Base-by-base conservation (phyloP, 35 echinoderm and acorn worm species). In the Patiria miniata region DNA sequence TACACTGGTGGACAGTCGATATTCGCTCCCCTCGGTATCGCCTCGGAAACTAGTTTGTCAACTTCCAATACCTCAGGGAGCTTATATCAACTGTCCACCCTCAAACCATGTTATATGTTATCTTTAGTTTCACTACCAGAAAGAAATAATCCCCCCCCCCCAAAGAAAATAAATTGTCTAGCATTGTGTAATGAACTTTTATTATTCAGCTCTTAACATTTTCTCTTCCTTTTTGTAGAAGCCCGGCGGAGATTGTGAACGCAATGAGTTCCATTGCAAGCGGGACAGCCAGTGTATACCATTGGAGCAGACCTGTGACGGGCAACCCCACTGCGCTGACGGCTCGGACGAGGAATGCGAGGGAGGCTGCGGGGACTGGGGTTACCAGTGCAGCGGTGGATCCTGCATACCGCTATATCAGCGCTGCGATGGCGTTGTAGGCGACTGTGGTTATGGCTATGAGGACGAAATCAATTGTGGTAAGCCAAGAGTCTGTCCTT, bases 341-440 rank as follows among this genome's bases (percentile, higher is more conserved):
- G 82, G 82, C 18, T 84, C 82, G 1, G 82, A 84, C 57, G 82
- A 84, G 37, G 55, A 84, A 2, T 73, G 65, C 34, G 65, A 73
- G 14, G 29, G 65, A 14, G 65, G 65, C 18, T 73, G 65, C 29
- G 65, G 65, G 21, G 29, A 73, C 26, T 73, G 65, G 65, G 65
- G 65, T 73, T 73, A 23, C 65, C 65, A 36, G 65, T 73, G 65
- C 34, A 73, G 9, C 15, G 8, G 8, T 30, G 65, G 65, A 26
- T 34, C 7, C 65, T 73, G 65, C 29, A 73, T 73, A 73, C 65
- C 65, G 14, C 14, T 14, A 73, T 22, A 5, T 18, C 65, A 73
- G 65, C 65, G 34, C 26, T 73, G 65, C 34, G 65, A 73, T 10
- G 65, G 65, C 2, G 9, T 73, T 28, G 26, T 34, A 73, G 65